Evolutionary conservation across 2,113 vertebrate genomes (phyloP).

Genomic region (Isurus oxyrinchus): DNA sequence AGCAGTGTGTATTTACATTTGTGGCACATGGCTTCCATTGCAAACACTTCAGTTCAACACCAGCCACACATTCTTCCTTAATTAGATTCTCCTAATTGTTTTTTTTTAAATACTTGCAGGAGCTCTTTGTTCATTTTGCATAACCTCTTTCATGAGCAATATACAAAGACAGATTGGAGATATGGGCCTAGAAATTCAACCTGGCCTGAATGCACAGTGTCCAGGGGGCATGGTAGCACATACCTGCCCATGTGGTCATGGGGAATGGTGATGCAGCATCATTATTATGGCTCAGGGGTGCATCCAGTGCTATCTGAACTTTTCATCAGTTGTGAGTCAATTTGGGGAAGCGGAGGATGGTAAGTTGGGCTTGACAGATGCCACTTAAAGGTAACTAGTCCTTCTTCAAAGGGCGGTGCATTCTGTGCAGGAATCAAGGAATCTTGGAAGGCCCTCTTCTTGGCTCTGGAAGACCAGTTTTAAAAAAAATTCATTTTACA

Average conservation of each 20-base stretch:
- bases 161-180: background rate
- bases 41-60: background rate
- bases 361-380: background rate
- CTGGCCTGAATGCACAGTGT: background rate
- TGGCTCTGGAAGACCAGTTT: too few species aligned
- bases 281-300: background rate
- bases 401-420: background rate
- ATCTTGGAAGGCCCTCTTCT: too few species aligned
- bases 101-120: background rate
- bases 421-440: background rate
- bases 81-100: constrained; percentile 10
- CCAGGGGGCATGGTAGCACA: too few species aligned
- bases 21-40: background rate
- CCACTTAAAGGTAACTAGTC: background rate
- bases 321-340: background rate
- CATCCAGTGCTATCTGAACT: background rate
- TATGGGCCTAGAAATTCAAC: background rate
- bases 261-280: background rate
- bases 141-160: background rate
- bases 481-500: too few species aligned
- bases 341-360: background rate
- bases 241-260: background rate
- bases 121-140: background rate
- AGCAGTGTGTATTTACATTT: background rate
- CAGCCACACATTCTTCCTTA: background rate